Evolutionary conservation across 2,888 invertebrate species (phyloP), one percentile per base, ranked within the genome.

Genomic region (Trachelus iudaicus): DNA sequence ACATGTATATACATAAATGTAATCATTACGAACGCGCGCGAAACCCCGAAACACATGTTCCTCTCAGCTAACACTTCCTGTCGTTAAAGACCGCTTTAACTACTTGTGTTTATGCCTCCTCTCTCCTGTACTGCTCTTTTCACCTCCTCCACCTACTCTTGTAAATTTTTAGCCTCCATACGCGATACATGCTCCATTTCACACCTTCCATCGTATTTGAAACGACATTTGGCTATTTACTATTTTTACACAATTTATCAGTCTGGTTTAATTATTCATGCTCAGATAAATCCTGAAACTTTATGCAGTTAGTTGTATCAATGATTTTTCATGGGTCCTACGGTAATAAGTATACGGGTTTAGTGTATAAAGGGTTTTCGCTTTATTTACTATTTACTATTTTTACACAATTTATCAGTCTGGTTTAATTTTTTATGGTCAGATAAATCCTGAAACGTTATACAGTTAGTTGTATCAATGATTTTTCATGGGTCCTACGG

Each of bases 11-110:
- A 56, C 85, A 79, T 82, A 81, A 84, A 83, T 82, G 82, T 83
- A 85, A 88, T 87, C 85, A 86, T 88, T 88, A 88, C 83, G 86
- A 87, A 88, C 83, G 82, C 84, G 85, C 85, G 87, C 89, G 85
- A 88, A 89, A 87, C 83, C 80, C 82, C 82, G 85, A 87, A 90
- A 91, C 91, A 90, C 84, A 85, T 89, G 90, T 91, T 89, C 82
- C 83, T 83, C 88, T 84, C 85, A 82, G 76, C 82, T 85, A 86
- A 89, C 88, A 84, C 88, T 91, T 91, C 91, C 91, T 87, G 90
- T 91, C 91, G 91, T 91, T 90, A 91, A 91, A 90, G 83, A 81
- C 81, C 86, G 85, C 82, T 86, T 88, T 85, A 87, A 88, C 88
- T 87, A 84, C 86, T 84, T 80, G 82, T 84, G 83, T 86, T 88